These are phyloP conservation scores for Acanthurus tractus DNA, from an alignment of 2,797 vertebrate species.

Conservation along the genomic window DNA sequence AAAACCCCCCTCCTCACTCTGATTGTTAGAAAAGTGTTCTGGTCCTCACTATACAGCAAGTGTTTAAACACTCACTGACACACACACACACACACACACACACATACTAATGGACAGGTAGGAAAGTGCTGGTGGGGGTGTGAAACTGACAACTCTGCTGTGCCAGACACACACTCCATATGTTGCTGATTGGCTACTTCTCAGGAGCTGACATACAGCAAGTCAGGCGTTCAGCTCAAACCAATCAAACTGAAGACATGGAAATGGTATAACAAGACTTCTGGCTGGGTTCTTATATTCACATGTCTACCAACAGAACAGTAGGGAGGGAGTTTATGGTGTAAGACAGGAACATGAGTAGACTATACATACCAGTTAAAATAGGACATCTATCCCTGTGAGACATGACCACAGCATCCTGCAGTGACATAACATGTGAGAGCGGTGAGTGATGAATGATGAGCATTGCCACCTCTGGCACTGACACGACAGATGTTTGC, in stretches of 20 bases:
- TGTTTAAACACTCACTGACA: not conserved
- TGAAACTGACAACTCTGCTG: conserved; percentile 87
- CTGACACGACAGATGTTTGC: conserved; percentile 64
- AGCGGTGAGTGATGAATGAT: conserved; percentile 65
- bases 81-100: conserved; percentile 29
- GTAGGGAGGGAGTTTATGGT: conserved; percentile 21
- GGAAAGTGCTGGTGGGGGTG: conserved; percentile 78
- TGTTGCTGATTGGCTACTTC: conserved; percentile 90
- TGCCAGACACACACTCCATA: conserved; percentile 88
- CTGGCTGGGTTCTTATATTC: conserved; percentile 14
- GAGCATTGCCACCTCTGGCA: conserved; percentile 41
- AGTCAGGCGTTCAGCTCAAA: conserved; percentile 76
- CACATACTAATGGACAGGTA: conserved; percentile 45
- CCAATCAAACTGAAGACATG: conserved; percentile 80
- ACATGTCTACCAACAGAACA: conserved; percentile 19
- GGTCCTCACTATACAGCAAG: too few species aligned
- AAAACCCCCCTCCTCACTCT: too few species aligned
- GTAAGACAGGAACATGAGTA: conserved; percentile 37
- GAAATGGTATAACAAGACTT: conserved; percentile 40
- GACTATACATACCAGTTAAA: conserved; percentile 44
- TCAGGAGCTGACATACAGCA: conserved; percentile 83
- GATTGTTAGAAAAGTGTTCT: too few species aligned
- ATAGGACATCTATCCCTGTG: conserved; percentile 51
- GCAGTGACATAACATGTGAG: conserved; percentile 60
- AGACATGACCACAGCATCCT: conserved; percentile 56